phyloP scores from a whole-genome alignment of 2,888 invertebrate species.

The Stratiomys singularior region DNA sequence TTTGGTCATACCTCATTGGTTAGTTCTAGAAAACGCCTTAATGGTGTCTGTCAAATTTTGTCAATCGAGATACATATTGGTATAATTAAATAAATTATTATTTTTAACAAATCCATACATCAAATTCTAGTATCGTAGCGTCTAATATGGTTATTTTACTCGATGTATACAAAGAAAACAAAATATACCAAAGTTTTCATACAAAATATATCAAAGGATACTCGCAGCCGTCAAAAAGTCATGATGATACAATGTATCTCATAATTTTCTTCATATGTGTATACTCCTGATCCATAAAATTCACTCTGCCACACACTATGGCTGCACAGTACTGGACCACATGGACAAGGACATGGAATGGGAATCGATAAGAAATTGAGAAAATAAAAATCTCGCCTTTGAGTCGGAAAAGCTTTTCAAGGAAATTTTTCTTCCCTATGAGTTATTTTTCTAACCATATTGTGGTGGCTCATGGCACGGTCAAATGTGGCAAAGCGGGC shows the following conservation, averaged over 20 bases:
- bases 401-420: conserved; percentile 40
- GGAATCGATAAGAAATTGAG: conserved; percentile 41
- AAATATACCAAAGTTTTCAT: too few species aligned
- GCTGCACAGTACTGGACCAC: not conserved
- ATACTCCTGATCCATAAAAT: not conserved
- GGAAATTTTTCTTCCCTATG: conserved; percentile 35
- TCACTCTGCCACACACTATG: not conserved
- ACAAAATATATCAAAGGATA: too few species aligned
- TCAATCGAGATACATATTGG: too few species aligned
- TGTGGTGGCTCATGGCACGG: conserved; percentile 41
- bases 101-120: too few species aligned
- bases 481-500: conserved; percentile 29
- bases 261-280: not conserved
- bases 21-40: too few species aligned
- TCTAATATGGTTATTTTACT: too few species aligned
- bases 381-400: conserved; percentile 46
- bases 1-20: too few species aligned
- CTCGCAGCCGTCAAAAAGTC: not conserved
- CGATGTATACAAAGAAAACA: too few species aligned
- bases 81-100: too few species aligned
- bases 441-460: conserved; percentile 46
- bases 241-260: conserved; percentile 1
- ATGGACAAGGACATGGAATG: not conserved
- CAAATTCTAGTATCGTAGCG: too few species aligned
- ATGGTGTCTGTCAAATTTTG: too few species aligned